These are phyloP conservation scores for Mugil cephalus DNA, from an alignment of 2,113 vertebrate genomes.

Conservation along the genomic window DNA sequence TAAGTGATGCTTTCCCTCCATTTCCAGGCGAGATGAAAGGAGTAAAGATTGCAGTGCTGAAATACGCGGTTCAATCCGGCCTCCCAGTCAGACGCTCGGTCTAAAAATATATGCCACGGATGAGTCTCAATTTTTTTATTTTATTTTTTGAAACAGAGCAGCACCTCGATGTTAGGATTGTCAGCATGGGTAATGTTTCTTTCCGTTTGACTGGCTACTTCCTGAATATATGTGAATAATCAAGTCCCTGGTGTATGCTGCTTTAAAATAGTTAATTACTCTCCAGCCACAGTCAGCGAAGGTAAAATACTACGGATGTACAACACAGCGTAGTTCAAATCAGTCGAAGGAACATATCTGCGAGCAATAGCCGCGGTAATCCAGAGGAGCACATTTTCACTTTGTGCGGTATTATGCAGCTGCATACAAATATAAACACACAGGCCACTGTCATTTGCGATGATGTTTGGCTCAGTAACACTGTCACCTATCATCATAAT, in stretches of 20 bases:
- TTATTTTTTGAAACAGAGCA: conserved; percentile 15
- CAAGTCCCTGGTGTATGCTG: conserved; percentile 56
- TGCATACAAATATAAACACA: conserved; percentile 68
- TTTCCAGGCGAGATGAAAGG: conserved; percentile 77
- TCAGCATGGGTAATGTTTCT: conserved; percentile 63
- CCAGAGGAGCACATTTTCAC: conserved; percentile 68
- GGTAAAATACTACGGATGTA: conserved; percentile 50
- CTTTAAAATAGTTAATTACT: conserved; percentile 71
- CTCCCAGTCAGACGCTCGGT: conserved; percentile 59
- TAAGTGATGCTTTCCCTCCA: conserved; percentile 82
- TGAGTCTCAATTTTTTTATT: conserved; percentile 38
- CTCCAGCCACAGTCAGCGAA: conserved; percentile 60
- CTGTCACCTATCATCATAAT: conserved; percentile 83
- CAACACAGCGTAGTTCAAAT: conserved; percentile 55
- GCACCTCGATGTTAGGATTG: conserved; percentile 71
- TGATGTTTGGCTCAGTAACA: conserved; percentile 74
- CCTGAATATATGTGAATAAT: conserved; percentile 72
- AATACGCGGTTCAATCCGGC: conserved; percentile 60
- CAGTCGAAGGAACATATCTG: conserved; percentile 53
- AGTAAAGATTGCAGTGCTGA: conserved; percentile 60
- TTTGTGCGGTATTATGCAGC: conserved; percentile 55
- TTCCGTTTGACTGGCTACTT: conserved; percentile 60
- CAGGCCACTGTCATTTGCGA: conserved; percentile 74
- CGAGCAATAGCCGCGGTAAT: conserved; percentile 66
- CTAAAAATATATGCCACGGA: conserved; percentile 73